Evolutionary conservation across 2,888 invertebrate species (phyloP).

Genomic region (Drosophila eohydei): DNA sequence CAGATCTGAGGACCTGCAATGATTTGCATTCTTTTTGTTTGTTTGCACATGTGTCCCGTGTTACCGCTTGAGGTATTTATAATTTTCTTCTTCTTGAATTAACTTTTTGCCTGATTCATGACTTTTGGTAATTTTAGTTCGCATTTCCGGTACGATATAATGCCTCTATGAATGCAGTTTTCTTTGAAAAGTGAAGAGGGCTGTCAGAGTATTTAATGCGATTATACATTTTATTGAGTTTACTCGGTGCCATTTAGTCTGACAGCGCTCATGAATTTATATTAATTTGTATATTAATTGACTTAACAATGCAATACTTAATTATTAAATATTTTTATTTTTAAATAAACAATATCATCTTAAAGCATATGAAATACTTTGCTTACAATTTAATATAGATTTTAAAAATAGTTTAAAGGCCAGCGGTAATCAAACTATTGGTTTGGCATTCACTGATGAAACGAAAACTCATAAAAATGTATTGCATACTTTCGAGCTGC

Average conservation of each 20-base stretch:
- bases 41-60: constrained; percentile 44
- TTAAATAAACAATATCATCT: not conserved
- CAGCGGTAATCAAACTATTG: not conserved
- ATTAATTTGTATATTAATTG: not conserved
- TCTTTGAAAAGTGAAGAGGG: constrained; percentile 3
- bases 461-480: not conserved
- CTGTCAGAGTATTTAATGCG: constrained; percentile 27
- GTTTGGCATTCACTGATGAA: constrained; percentile 8
- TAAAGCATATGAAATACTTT: not conserved
- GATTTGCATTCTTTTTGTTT: constrained; percentile 72
- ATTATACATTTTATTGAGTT: constrained; percentile 15
- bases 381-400: not conserved
- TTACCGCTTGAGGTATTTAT: constrained; percentile 26
- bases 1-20: constrained; percentile 49
- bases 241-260: constrained; percentile 29
- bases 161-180: constrained; percentile 13
- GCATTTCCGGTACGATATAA: constrained; percentile 58
- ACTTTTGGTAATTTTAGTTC: constrained; percentile 75
- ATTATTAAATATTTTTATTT: not conserved
- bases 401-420: not conserved
- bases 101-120: constrained; percentile 82
- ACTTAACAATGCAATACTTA: no score
- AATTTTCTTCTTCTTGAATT: constrained; percentile 72
- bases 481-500: constrained; percentile 33
- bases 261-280: not conserved